phyloP scores from a whole-genome alignment of 30 jellyfish, hydroid and myxozoan genomes.

The Phacellophora camtschatica region DNA sequence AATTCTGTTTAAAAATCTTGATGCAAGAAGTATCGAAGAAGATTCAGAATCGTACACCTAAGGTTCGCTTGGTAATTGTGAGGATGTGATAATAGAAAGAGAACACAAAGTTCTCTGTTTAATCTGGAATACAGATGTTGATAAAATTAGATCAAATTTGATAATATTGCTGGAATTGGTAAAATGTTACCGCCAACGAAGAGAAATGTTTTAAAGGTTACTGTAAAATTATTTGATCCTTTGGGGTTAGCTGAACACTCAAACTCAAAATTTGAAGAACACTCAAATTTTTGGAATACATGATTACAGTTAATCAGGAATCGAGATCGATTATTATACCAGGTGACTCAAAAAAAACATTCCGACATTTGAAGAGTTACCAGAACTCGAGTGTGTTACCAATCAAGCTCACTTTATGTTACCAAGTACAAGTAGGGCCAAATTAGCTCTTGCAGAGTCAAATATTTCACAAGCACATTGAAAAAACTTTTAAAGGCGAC shows the following conservation, averaged over 20 bases:
- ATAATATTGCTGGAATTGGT: conserved; percentile 1
- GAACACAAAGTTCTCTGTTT: conserved; percentile 2
- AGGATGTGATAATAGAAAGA: not conserved
- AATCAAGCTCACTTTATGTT: too few species aligned
- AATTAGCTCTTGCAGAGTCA: too few species aligned
- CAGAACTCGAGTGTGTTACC: too few species aligned
- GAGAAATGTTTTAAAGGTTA: conserved; percentile 13
- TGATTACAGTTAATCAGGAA: not conserved
- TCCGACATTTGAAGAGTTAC: too few species aligned
- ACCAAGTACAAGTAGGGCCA: too few species aligned
- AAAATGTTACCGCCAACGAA: not conserved
- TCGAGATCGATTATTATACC: not conserved
- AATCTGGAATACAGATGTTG: conserved; percentile 5
- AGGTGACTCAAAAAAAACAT: too few species aligned
- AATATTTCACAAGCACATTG: too few species aligned
- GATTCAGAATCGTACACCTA: not conserved
- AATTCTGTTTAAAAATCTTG: too few species aligned
- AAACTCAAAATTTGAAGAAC: not conserved
- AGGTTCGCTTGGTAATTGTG: not conserved
- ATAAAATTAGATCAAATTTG: not conserved
- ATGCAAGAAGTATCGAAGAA: not conserved
- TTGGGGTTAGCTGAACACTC: not conserved
- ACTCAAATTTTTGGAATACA: not conserved
- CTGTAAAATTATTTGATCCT: conserved; percentile 18
- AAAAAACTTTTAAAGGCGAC: too few species aligned